Percentiles rank a stretch among this genome's conserved stretches.
Evolutionary conservation across 2,888 invertebrate genomes (phyloP).

Genomic region (Eupithecia subfuscata): DNA sequence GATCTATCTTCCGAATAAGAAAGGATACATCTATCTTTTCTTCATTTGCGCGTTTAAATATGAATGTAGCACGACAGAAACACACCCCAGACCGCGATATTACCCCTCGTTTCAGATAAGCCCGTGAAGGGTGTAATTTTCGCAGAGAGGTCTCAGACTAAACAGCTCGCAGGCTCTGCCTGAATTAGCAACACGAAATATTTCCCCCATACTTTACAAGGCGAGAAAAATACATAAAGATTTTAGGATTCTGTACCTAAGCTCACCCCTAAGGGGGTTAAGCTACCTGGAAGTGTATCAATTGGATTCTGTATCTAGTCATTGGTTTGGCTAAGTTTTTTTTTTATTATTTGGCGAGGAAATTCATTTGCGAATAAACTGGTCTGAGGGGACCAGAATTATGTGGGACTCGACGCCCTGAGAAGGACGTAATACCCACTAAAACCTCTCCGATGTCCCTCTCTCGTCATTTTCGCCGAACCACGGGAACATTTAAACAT

Average conservation of each 20-base stretch:
- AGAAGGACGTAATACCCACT: too few relatives aligned
- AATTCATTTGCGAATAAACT: too few relatives aligned
- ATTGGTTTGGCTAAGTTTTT: too few relatives aligned
- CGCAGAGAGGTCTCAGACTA: conserved; percentile 24
- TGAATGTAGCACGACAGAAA: conserved; percentile 1
- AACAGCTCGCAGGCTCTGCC: conserved; percentile 20
- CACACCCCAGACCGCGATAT: conserved; percentile 4
- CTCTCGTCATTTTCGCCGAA: too few relatives aligned
- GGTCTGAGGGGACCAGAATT: too few relatives aligned
- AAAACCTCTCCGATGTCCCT: too few relatives aligned
- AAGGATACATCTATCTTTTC: background rate
- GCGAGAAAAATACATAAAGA: background rate
- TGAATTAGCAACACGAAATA: conserved; percentile 24
- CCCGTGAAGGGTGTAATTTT: conserved; percentile 27
- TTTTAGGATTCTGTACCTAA: background rate
- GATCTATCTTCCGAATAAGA: background rate
- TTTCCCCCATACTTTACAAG: conserved; percentile 20
- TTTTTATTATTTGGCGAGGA: too few relatives aligned
- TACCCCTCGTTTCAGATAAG: conserved; percentile 19
- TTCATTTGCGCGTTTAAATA: background rate
- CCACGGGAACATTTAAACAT: too few relatives aligned
- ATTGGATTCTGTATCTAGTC: too few relatives aligned
- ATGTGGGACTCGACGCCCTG: too few relatives aligned
- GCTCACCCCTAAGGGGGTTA: background rate
- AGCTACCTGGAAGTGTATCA: background rate